A percentile compares a stretch with the other conserved stretches of the same genome.
phyloP scores from a whole-genome alignment of 2,113 vertebrate species.

The Pseudonaja textilis region DNA sequence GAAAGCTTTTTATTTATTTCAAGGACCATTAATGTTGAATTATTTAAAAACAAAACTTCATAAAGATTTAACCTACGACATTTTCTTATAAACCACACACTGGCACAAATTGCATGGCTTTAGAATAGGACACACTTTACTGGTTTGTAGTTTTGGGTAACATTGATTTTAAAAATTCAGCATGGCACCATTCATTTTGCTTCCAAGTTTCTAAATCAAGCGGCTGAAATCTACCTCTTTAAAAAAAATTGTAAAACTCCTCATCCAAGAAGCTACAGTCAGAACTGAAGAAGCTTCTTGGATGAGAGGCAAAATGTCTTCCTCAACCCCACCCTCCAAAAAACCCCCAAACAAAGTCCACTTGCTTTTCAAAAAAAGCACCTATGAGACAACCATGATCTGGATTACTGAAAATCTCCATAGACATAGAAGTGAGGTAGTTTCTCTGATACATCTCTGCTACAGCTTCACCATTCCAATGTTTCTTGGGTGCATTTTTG shows the following conservation, averaged over 20 bases:
- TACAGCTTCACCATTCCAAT: neutral
- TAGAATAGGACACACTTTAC: neutral
- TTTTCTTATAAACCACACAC: neutral
- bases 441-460: neutral
- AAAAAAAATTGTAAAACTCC: neutral
- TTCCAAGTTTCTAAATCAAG: neutral
- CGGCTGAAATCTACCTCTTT: neutral
- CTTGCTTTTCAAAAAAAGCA: too few species aligned
- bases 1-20: neutral
- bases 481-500: neutral
- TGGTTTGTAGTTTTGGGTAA: neutral
- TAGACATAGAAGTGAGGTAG: neutral
- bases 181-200: neutral
- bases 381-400: too few species aligned
- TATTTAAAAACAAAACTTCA: conserved; percentile 31
- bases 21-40: neutral
- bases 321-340: neutral
- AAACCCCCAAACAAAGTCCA: neutral
- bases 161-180: neutral
- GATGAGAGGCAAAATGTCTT: neutral
- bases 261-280: too few species aligned
- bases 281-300: too few species aligned
- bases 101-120: neutral
- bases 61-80: conserved; percentile 3
- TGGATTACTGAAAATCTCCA: neutral